A percentile compares a stretch with the other conserved stretches of the same genome.
Evolutionary conservation across 2,797 vertebrate genomes (phyloP).

Genomic region (Poecile montanus): DNA sequence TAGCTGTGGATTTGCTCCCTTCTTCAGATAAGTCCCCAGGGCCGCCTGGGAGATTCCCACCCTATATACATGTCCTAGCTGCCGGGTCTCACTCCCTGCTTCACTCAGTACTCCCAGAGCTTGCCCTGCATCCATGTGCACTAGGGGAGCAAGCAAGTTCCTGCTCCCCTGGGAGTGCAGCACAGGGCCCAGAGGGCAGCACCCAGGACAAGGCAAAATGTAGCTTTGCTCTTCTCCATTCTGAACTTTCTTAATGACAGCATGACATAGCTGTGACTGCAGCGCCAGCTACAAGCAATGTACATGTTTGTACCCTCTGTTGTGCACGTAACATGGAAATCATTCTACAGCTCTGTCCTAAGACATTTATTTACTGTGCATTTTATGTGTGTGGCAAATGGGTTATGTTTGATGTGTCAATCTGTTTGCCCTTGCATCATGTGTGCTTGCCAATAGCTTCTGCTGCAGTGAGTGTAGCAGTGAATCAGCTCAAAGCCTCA

Average conservation of each 20-base stretch:
- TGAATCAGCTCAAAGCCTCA: background rate
- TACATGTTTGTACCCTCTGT: background rate
- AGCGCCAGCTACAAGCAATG: background rate
- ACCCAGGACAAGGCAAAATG: background rate
- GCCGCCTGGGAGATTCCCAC: background rate
- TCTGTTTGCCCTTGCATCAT: background rate
- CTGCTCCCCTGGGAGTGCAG: background rate
- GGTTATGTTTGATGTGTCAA: background rate
- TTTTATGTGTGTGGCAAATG: background rate
- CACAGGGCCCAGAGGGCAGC: background rate
- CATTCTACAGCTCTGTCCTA: background rate
- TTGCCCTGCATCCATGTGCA: accelerated
- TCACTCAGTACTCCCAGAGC: accelerated
- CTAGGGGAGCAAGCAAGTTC: background rate
- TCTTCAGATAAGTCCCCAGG: background rate
- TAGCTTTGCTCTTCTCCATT: background rate
- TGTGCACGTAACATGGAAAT: background rate
- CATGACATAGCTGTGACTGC: background rate
- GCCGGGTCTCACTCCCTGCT: background rate
- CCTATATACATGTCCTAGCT: background rate
- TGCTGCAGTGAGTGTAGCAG: background rate
- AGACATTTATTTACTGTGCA: background rate
- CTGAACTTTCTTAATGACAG: background rate
- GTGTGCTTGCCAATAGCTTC: background rate
- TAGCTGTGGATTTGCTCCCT: background rate